Base-by-base conservation (phyloP, 2,113 vertebrate genomes). In the Kryptolebias marmoratus region DNA sequence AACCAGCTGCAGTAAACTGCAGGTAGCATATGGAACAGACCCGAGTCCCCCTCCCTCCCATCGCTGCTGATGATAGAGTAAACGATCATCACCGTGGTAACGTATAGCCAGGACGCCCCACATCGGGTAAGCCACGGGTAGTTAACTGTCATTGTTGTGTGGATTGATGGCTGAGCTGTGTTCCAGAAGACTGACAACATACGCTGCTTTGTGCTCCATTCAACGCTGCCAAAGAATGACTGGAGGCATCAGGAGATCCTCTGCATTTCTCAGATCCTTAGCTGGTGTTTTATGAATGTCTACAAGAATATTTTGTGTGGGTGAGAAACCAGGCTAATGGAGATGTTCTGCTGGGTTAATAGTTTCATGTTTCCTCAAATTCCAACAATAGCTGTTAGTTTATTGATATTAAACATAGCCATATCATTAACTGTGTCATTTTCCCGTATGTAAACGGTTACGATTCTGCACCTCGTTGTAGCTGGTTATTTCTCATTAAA, bases 61-160 rank as follows among this genome's bases (percentile, higher is more conserved):
- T 4, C 31, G 5, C 59, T 1, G 13, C 63, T 72, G 72, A 77
- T 86, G 77, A 79, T 77, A 42, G 68, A 61, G 14, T 68, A 78
- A 82, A 86, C 56, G 77, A 87, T 88, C 76, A 90, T 85, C 78
- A 44, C 56, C 55, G 1, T 6, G 7, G 49, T 84, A 71, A 88
- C 84, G 81, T 85, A 85, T 79, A 85, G 87, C 71, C 79, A 80
- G 78, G 64, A 82, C 32, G 72, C 72, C 75, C 62, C 80, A 59
- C 79, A 63, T 50, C 27, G 75, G 48, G 70, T 75, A 83, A 89
- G 82, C 75, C 71, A 84, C 6, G 82, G 82, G 82, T 89, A 89
- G 88, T 86, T 88, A 88, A 88, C 77, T 78, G 84, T 87, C 87
- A 88, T 86, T 83, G 84, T 86, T 75, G 86, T 71, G 66, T 13